phyloP scores from a whole-genome alignment of 2,797 vertebrate genomes.

The Sebastes oblongus region DNA sequence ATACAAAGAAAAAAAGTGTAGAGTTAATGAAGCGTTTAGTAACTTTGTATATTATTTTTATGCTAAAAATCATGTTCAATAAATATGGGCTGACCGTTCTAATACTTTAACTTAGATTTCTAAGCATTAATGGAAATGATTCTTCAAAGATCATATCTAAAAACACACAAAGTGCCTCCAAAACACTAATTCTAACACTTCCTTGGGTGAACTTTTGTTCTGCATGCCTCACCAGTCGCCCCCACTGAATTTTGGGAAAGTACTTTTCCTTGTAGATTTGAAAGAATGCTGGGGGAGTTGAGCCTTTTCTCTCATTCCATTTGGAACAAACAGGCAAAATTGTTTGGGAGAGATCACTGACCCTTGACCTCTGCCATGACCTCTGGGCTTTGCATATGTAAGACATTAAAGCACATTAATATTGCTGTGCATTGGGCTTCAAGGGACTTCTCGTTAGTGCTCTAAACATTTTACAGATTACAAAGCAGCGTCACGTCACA shows the following conservation, averaged over 20 bases:
- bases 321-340: conserved; percentile 82
- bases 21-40: not conserved
- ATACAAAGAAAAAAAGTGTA: conserved; percentile 30
- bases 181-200: not conserved
- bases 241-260: conserved; percentile 38
- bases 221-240: conserved; percentile 25
- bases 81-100: not conserved
- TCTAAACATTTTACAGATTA: conserved; percentile 8
- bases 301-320: conserved; percentile 79
- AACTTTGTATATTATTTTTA: not conserved
- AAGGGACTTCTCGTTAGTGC: conserved; percentile 25
- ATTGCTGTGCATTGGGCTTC: conserved; percentile 64
- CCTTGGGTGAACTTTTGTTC: conserved; percentile 16
- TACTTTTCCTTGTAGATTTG: conserved; percentile 65
- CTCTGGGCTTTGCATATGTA: conserved; percentile 84
- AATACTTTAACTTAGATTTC: not conserved
- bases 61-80: not conserved
- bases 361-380: conserved; percentile 80
- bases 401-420: conserved; percentile 86
- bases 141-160: not conserved
- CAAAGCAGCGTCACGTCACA: not conserved
- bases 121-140: not conserved
- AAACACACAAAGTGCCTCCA: not conserved
- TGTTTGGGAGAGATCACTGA: conserved; percentile 84
- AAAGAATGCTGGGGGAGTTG: conserved; percentile 75